phyloP scores from a whole-genome alignment of 2,888 invertebrate species.

The Gnatocerus cornutus region DNA sequence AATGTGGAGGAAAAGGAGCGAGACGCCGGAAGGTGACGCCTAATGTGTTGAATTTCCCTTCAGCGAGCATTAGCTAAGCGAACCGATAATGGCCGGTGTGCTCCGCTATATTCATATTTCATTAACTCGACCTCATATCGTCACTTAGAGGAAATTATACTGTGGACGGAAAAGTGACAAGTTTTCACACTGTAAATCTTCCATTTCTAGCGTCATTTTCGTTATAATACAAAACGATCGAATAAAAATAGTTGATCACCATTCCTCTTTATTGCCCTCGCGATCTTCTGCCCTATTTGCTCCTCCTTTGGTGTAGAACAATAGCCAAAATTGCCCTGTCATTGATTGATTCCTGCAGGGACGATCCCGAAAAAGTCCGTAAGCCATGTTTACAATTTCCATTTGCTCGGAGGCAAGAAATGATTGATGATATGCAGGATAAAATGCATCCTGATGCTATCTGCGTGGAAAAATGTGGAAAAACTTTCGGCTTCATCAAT shows the following conservation, averaged over 20 bases:
- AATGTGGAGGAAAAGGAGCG: slow-evolving; percentile 47
- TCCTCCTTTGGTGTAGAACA: slow-evolving; percentile 10
- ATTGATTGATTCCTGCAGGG: slow-evolving; percentile 41
- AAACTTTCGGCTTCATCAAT: slow-evolving; percentile 27
- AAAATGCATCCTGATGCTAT: slow-evolving; percentile 20
- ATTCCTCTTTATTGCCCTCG: neutral
- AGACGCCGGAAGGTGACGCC: slow-evolving; percentile 50
- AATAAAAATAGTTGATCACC: too few relatives aligned
- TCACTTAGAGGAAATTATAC: neutral
- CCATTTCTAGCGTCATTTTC: too few relatives aligned
- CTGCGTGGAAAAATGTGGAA: slow-evolving; percentile 7
- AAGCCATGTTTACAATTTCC: slow-evolving; percentile 34
- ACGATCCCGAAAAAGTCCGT: slow-evolving; percentile 8
- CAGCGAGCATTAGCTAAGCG: slow-evolving; percentile 52
- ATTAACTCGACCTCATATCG: slow-evolving; percentile 26
- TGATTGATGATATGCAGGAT: slow-evolving; percentile 39
- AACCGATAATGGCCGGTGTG: slow-evolving; percentile 53
- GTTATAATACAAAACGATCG: too few relatives aligned
- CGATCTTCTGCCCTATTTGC: neutral
- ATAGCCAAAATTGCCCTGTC: slow-evolving; percentile 23
- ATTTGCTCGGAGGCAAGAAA: slow-evolving; percentile 26
- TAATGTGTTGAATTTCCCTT: slow-evolving; percentile 55
- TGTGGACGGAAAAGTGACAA: neutral
- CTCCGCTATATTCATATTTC: slow-evolving; percentile 51
- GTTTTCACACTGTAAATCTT: too few relatives aligned